Conservation (phyloP, 2,888 invertebrate genomes). For the Escarpia spicata region DNA sequence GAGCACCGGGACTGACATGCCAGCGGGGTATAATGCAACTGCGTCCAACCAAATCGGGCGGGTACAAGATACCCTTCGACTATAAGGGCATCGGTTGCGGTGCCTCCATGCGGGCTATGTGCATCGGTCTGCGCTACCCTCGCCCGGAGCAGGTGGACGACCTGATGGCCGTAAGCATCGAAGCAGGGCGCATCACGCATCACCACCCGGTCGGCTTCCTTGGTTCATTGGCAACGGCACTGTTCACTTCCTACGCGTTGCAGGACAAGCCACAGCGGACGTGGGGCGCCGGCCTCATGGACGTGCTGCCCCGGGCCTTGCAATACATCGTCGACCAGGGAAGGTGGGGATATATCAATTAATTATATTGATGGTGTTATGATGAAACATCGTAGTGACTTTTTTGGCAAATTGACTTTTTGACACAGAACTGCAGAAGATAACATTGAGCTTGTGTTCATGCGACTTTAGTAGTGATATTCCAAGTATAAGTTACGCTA, state of each 20-base stretch:
- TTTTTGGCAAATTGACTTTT: too few species aligned
- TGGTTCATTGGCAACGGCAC: conserved; percentile 58
- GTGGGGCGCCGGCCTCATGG: conserved; percentile 57
- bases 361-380: conserved; percentile 21
- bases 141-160: conserved; percentile 52
- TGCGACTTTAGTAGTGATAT: too few species aligned
- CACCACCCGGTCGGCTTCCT: conserved; percentile 62
- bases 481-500: too few species aligned
- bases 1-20: conserved; percentile 44
- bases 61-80: conserved; percentile 33
- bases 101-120: conserved; percentile 63
- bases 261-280: conserved; percentile 47
- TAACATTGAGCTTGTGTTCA: too few species aligned
- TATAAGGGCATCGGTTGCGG: conserved; percentile 62
- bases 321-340: conserved; percentile 50
- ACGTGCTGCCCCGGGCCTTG: conserved; percentile 46
- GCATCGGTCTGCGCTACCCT: conserved; percentile 61
- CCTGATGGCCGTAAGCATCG: conserved; percentile 58
- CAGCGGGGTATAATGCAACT: conserved; percentile 20
- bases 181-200: conserved; percentile 63
- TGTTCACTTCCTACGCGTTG: conserved; percentile 59
- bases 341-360: conserved; percentile 34
- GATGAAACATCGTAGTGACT: conserved; percentile 37
- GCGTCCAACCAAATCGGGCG: conserved; percentile 14
- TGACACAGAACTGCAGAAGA: too few species aligned